These are phyloP conservation scores for Sceloporus undulatus DNA, from an alignment of 2,113 vertebrate genomes.

Conservation along the genomic window DNA sequence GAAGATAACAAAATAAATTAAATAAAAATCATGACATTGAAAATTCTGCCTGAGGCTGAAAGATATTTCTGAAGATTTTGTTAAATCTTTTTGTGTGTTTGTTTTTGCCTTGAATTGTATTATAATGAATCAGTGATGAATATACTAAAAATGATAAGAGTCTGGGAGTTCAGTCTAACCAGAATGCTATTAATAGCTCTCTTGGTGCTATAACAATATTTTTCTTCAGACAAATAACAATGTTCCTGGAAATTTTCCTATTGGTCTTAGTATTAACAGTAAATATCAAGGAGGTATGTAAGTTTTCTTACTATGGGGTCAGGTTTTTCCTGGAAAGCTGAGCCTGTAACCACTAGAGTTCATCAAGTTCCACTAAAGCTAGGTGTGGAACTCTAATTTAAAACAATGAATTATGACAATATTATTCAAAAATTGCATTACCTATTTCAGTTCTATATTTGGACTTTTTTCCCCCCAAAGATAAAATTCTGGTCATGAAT, in stretches of 20 bases:
- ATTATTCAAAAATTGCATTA: neutral
- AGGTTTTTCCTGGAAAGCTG: neutral
- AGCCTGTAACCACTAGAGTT: neutral
- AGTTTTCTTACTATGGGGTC: neutral
- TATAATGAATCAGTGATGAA: neutral
- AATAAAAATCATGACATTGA: neutral
- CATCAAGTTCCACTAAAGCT: neutral
- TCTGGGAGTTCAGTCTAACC: neutral
- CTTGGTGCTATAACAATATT: neutral
- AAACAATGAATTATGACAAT: neutral
- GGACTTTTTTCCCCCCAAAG: neutral
- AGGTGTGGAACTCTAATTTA: neutral
- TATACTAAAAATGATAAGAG: neutral
- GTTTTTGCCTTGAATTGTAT: neutral
- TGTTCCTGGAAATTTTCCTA: constrained; percentile 3
- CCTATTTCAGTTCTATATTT: neutral
- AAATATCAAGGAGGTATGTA: constrained; percentile 1
- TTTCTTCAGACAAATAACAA: neutral
- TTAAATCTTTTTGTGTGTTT: too few relatives aligned
- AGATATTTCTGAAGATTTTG: neutral
- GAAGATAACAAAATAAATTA: too few relatives aligned
- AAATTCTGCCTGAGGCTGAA: neutral
- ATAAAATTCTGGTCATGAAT: neutral
- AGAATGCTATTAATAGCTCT: neutral
- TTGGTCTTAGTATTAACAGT: constrained; percentile 7